phyloP scores from a whole-genome alignment of 2,113 vertebrate species.

The Casuarius casuarius region DNA sequence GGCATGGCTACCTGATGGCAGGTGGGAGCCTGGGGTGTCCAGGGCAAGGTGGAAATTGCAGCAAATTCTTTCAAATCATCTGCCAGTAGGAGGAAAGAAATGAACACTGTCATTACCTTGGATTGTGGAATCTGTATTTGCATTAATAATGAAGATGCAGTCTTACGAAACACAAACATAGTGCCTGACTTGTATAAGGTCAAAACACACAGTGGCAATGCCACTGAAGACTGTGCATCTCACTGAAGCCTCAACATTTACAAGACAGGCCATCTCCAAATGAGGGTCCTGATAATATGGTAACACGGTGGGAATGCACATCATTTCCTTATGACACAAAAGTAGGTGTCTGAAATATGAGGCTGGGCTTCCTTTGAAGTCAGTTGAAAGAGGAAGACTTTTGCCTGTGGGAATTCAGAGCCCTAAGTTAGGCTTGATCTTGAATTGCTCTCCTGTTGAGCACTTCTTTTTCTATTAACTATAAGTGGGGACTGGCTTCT shows the following conservation, averaged over 20 bases:
- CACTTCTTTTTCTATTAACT: background rate
- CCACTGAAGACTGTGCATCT: background rate
- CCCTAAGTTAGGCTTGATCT: background rate
- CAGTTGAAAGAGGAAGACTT: background rate
- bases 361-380: background rate
- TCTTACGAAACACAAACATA: background rate
- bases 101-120: fast-evolving
- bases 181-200: background rate
- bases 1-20: background rate
- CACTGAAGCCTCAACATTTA: background rate
- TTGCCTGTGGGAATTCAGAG: background rate
- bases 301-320: background rate
- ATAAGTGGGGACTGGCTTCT: background rate
- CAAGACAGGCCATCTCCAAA: background rate
- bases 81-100: background rate
- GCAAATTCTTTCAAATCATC: background rate
- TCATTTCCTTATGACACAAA: background rate
- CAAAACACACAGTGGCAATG: background rate
- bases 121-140: background rate
- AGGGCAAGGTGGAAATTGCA: background rate
- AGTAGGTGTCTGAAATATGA: background rate
- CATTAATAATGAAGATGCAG: background rate
- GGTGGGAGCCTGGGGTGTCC: fast-evolving
- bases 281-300: background rate
- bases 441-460: background rate